Base-by-base conservation (phyloP, 1,140 invertebrate species). In the Lethrus apterus region DNA sequence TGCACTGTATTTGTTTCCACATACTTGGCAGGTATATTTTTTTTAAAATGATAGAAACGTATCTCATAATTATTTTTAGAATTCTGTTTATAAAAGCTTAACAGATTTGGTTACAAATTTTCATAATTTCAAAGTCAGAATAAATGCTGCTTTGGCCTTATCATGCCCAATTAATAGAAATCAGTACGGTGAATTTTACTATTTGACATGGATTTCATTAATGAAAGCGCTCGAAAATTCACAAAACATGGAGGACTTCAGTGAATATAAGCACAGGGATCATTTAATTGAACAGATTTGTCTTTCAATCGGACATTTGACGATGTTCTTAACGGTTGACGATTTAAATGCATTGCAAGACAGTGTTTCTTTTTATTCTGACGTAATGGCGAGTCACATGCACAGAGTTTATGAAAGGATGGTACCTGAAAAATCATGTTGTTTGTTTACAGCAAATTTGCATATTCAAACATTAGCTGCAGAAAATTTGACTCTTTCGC, bases 201-300 rank as follows among this genome's bases (percentile, higher is more conserved):
- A 71, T 4, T 57, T 48, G 4, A 65, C 86, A 7, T 92, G 88
- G 87, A 70, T 73, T 10, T 76, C 75, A 14, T 62, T 89, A 1
- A 64, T 88, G 18, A 69, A 72, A 26, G 82, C 81, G 4, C 72
- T 89, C 50, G 79, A 86, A 46, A 84, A 79, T 56, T 78, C 83
- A 14, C 77, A 84, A 44, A 74, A 83, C 52, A 71, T 84, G n/a
- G 79, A 80, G 31, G 86, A 85, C 58, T 88, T 80, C 50, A 77
- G 77, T 15, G 86, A 90, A 66, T 90, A 86, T 62, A 78, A 81
- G 55, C 87, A 91, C 66, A 76, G 81, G 36, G 86, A 89, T 56
- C 78, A 79, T 56, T 69, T 87, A 17, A 71, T 80, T 33, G 79
- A 84, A 55, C 83, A 65, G 61, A 49, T 65, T 17, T 65, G 61